Percentiles rank a stretch among this genome's conserved stretches.
Conservation (phyloP, 1,140 invertebrate species). For the Cotesia typhae region DNA sequence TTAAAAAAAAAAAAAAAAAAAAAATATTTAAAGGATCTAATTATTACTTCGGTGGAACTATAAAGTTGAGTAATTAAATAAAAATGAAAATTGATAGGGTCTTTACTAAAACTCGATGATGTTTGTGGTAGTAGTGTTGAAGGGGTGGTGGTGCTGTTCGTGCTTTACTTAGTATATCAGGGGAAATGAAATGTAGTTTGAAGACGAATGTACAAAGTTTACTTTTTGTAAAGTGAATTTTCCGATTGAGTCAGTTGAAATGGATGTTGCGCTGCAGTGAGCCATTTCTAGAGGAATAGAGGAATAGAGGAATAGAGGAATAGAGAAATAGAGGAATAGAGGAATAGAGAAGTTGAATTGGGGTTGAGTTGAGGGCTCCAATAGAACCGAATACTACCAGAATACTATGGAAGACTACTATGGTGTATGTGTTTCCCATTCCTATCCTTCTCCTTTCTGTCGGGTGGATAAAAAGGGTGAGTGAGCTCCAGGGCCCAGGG, state of each 20-base stretch:
- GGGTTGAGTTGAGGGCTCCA: no score
- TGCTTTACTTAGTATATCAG: not conserved
- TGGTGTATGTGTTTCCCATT: not conserved
- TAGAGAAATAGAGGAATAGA: no score
- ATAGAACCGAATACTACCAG: not conserved
- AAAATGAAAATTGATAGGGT: not conserved
- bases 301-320: not conserved
- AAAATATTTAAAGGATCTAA: no score
- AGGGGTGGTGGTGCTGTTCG: not conserved
- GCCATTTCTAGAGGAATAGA: no score
- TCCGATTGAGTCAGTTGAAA: conserved; percentile 30
- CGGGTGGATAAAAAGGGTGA: conserved; percentile 17
- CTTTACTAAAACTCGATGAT: not conserved
- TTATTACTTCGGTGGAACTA: no score
- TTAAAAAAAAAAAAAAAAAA: no score
- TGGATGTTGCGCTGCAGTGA: not conserved
- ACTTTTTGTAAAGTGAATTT: conserved; percentile 32
- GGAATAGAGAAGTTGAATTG: conserved; percentile 6
- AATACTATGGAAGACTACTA: not conserved
- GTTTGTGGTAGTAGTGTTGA: not conserved
- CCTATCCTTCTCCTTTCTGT: no score
- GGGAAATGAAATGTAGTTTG: not conserved
- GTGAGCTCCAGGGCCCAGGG: not conserved
- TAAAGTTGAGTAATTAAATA: no score
- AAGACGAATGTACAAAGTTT: conserved; percentile 32